Evolutionary conservation across 37 sponge, comb jelly and placozoan species (phyloP).

Genomic region (Oopsacas minuta): DNA sequence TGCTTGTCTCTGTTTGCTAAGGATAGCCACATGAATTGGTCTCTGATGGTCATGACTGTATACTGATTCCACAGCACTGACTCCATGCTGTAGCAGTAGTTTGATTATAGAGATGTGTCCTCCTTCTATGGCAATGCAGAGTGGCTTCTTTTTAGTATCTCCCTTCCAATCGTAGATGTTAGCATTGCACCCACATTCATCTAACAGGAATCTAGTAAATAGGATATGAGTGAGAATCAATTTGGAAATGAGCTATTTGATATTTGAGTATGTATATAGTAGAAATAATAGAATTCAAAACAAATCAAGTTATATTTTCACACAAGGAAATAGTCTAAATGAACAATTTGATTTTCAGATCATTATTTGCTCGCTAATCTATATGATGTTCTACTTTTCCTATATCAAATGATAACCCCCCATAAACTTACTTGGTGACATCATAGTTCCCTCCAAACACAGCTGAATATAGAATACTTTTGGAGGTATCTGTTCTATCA

Average conservation of each 20-base stretch:
- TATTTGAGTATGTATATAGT: too few relatives aligned
- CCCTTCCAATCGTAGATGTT: not conserved
- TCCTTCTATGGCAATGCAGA: not conserved
- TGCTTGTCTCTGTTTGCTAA: not conserved
- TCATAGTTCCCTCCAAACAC: conserved; percentile 7
- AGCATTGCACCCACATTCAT: not conserved
- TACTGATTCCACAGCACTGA: not conserved
- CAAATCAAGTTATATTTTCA: too few relatives aligned
- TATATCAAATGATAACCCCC: too few relatives aligned
- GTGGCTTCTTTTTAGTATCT: not conserved
- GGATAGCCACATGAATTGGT: not conserved
- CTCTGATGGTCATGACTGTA: not conserved
- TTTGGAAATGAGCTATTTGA: too few relatives aligned
- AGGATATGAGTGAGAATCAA: too few relatives aligned
- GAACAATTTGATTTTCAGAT: too few relatives aligned
- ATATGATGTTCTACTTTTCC: too few relatives aligned
- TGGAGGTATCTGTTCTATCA: not conserved
- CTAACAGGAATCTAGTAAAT: conserved; percentile 6
- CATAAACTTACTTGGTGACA: not conserved
- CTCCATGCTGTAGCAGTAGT: not conserved
- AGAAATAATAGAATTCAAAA: too few relatives aligned
- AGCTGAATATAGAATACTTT: not conserved
- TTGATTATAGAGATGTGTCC: not conserved
- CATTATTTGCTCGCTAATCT: too few relatives aligned
- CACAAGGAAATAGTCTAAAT: too few relatives aligned